Conservation (phyloP, 2,888 invertebrate genomes). For the Mesoligia furuncula region DNA sequence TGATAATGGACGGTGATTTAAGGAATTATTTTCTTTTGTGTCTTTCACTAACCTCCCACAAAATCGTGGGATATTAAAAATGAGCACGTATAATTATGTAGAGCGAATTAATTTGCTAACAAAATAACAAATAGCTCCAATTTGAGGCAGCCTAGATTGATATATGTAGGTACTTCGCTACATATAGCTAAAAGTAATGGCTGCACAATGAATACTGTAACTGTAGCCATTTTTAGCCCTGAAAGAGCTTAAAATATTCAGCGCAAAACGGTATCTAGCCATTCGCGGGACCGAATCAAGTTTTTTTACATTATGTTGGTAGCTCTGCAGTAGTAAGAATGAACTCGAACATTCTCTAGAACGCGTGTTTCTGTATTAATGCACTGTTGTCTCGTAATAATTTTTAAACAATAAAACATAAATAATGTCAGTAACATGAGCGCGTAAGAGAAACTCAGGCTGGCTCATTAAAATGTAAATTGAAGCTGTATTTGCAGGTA, state of each 20-base stretch:
- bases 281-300: constrained; percentile 41
- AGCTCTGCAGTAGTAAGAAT: constrained; percentile 1
- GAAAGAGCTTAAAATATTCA: constrained; percentile 60
- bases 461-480: constrained; percentile 69
- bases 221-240: constrained; percentile 48
- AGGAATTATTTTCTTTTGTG: constrained; percentile 3
- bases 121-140: constrained; percentile 15
- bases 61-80: constrained; percentile 6
- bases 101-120: constrained; percentile 26
- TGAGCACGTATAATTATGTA: background rate
- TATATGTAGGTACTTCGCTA: background rate
- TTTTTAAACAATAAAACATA: constrained; percentile 59
- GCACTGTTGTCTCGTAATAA: constrained; percentile 42
- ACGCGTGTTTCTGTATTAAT: constrained; percentile 52
- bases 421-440: constrained; percentile 48
- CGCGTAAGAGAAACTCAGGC: constrained; percentile 57
- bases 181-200: constrained; percentile 40
- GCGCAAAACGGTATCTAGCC: constrained; percentile 47
- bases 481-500: constrained; percentile 64
- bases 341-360: constrained; percentile 39
- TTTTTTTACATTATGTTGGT: constrained; percentile 45
- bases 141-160: constrained; percentile 21
- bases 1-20: constrained; percentile 43
- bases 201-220: constrained; percentile 52
- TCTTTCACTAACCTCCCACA: background rate